These are phyloP conservation scores for Lindbergichthys nudifrons DNA, from an alignment of 2,797 vertebrate genomes.

Conservation along the genomic window DNA sequence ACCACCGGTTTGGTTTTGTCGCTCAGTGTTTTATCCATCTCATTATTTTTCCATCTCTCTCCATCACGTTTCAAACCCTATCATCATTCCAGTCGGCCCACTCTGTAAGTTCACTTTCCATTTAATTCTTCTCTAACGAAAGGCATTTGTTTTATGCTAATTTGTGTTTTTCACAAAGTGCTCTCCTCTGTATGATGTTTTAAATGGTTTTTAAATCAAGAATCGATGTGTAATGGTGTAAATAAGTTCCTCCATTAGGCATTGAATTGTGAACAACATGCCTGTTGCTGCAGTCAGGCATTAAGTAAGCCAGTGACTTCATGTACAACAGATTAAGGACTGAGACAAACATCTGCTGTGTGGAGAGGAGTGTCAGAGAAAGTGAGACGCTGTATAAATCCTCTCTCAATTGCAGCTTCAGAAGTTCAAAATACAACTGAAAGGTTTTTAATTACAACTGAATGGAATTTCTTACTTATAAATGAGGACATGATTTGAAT, in stretches of 20 bases:
- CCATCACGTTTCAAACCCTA: slow-evolving; percentile 64
- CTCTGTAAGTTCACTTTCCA: slow-evolving; percentile 50
- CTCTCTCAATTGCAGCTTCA: slow-evolving; percentile 35
- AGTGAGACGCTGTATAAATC: slow-evolving; percentile 52
- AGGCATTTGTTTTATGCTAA: slow-evolving; percentile 32
- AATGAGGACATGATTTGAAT: slow-evolving; percentile 17
- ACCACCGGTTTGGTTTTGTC: slow-evolving; percentile 52
- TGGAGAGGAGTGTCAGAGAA: slow-evolving; percentile 38
- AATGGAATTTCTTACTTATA: slow-evolving; percentile 9
- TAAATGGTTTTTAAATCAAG: slow-evolving; percentile 60
- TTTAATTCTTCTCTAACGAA: slow-evolving; percentile 43
- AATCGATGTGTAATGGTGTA: slow-evolving; percentile 60
- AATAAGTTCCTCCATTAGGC: slow-evolving; percentile 66
- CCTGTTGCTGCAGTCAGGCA: slow-evolving; percentile 61
- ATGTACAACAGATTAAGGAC: slow-evolving; percentile 76
- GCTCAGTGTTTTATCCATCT: slow-evolving; percentile 62
- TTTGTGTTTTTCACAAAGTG: slow-evolving; percentile 23
- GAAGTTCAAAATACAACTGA: slow-evolving; percentile 29
- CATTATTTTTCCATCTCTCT: slow-evolving; percentile 71
- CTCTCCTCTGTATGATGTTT: slow-evolving; percentile 20
- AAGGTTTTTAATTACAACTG: slow-evolving; percentile 45
- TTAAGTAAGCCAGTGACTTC: slow-evolving; percentile 69
- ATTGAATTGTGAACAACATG: slow-evolving; percentile 57
- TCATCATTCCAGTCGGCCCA: slow-evolving; percentile 63
- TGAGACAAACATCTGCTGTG: slow-evolving; percentile 69